phyloP scores from a whole-genome alignment of 30 jellyfish, hydroid and myxozoan genomes.

The Cassiopea andromeda region DNA sequence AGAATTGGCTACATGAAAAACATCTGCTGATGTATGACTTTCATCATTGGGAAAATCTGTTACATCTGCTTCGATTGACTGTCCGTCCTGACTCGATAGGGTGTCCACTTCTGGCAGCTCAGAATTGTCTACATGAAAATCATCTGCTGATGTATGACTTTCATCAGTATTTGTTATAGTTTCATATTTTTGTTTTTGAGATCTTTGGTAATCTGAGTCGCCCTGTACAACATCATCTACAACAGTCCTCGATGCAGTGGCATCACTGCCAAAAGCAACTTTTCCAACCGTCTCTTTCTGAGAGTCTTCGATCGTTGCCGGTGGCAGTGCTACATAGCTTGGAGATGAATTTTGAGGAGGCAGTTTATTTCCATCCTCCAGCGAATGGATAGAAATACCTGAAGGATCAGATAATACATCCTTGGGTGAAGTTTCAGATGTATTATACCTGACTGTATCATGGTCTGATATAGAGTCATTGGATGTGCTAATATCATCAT shows the following conservation, averaged over 20 bases:
- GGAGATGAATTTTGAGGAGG: too few relatives aligned
- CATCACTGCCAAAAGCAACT: neutral
- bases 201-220: neutral
- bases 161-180: neutral
- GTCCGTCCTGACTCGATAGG: neutral
- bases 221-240: neutral
- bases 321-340: too few relatives aligned
- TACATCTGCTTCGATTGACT: neutral
- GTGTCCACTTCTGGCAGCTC: neutral
- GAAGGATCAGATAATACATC: neutral
- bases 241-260: neutral
- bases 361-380: neutral
- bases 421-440: neutral
- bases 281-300: neutral
- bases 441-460: neutral
- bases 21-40: neutral
- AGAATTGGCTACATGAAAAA: too few relatives aligned
- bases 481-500: neutral
- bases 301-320: too few relatives aligned
- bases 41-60: neutral
- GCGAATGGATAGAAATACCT: neutral
- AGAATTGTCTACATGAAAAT: too few relatives aligned
- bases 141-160: neutral
- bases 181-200: neutral
- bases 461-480: neutral